Evolutionary conservation across 2,888 invertebrate genomes (phyloP).

Genomic region (Electrophaes corylata): DNA sequence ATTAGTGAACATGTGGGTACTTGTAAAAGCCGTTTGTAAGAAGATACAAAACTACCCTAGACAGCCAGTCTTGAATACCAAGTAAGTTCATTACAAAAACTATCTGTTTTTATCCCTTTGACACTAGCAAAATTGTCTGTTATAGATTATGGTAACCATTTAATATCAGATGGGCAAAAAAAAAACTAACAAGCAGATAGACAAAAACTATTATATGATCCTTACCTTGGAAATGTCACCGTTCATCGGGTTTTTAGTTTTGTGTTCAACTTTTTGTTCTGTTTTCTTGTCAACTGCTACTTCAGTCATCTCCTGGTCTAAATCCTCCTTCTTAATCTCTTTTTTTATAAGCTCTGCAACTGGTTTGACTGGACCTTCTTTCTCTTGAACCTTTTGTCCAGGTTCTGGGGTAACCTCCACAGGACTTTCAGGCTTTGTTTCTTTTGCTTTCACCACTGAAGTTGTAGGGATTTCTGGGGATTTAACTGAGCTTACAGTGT

Average conservation of each 20-base stretch:
- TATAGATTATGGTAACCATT: no score
- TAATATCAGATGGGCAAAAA: no score
- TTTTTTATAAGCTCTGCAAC: slow-evolving; percentile 38
- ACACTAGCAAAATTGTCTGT: no score
- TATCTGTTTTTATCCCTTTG: no score
- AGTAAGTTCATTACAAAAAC: no score
- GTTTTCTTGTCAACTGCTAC: slow-evolving; percentile 55
- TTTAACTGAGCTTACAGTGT: slow-evolving; percentile 29
- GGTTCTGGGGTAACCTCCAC: neutral
- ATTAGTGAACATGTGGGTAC: no score
- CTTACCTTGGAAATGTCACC: slow-evolving; percentile 71
- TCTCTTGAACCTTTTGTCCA: slow-evolving; percentile 25
- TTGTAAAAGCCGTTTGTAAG: no score
- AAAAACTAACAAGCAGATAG: no score
- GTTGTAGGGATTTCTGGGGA: slow-evolving; percentile 37
- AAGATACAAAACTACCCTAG: no score
- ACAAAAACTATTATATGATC: neutral
- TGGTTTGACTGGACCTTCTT: slow-evolving; percentile 51
- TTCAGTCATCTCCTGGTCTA: slow-evolving; percentile 66
- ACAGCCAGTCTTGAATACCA: no score
- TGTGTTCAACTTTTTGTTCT: slow-evolving; percentile 53
- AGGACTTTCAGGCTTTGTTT: slow-evolving; percentile 1
- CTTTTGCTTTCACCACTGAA: slow-evolving; percentile 1
- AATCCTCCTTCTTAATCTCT: slow-evolving; percentile 39
- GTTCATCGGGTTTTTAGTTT: slow-evolving; percentile 62